Conservation (phyloP, 1,140 invertebrate genomes). For the Lordiphosa stackelbergi region DNA sequence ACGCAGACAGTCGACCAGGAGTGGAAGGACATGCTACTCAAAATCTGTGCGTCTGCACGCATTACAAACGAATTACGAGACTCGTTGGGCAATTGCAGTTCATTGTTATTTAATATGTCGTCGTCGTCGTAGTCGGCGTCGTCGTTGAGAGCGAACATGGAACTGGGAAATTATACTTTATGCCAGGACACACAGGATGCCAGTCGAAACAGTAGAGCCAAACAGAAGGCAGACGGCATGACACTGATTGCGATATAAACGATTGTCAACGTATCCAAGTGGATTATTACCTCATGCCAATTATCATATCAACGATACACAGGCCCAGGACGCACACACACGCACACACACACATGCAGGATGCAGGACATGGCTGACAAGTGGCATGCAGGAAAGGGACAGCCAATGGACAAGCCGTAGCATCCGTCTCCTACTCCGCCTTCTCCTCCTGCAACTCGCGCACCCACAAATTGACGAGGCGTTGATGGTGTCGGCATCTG, state of each 20-base stretch:
- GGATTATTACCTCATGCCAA: conserved; percentile 75
- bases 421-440: conserved; percentile 31
- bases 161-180: conserved; percentile 69
- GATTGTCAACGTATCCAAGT: conserved; percentile 75
- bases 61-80: conserved; percentile 73
- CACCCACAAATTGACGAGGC: conserved; percentile 48
- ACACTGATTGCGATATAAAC: conserved; percentile 76
- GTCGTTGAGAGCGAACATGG: conserved; percentile 28
- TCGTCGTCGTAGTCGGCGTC: conserved; percentile 28
- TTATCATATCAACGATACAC: conserved; percentile 75
- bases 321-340: conserved; percentile 24
- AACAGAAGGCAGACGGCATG: conserved; percentile 57
- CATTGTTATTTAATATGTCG: conserved; percentile 75
- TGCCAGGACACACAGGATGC: conserved; percentile 45
- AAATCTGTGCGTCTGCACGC: conserved; percentile 74
- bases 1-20: conserved; percentile 4
- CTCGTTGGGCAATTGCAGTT: conserved; percentile 74
- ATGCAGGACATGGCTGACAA: conserved; percentile 53
- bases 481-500: conserved; percentile 49
- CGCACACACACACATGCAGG: conserved; percentile 22
- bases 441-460: conserved; percentile 1
- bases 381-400: conserved; percentile 36
- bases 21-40: conserved; percentile 41
- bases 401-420: conserved; percentile 43
- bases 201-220: conserved; percentile 25